Evolutionary conservation across 2,888 invertebrate species (phyloP), one percentile per base, ranked within the genome.

Genomic region (Cheilosia vernalis): DNA sequence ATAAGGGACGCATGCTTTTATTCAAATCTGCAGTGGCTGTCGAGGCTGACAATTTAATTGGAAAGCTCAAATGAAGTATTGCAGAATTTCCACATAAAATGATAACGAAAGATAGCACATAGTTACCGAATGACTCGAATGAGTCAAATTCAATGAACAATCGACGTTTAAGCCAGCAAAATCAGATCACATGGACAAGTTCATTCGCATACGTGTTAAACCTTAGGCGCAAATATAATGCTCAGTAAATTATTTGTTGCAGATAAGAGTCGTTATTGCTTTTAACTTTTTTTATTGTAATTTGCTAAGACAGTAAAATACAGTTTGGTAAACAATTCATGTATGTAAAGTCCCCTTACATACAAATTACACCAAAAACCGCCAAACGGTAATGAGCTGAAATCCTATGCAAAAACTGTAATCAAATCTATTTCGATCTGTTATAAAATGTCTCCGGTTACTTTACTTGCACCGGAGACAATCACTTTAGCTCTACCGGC

Each of bases 381-480:
- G 6, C 24, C 6, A 1, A 13, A 47, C 24, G 13, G 24, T 24
- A 51, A 51, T 21, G 55, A 78, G 47, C 44, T 63, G 73, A 67
- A 83, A 83, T 63, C 37, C 37, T 37, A 79, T 70, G 69, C 27
- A 40, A 9, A 47, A 74, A 15, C 15, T 70, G 58, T 63, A 27
- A 60, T 51, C 53, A 51, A 55, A 66, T 33, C 10, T 27, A 15
- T 30, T 69, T 24, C 30, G 61, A 61, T 55, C 53, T 49, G 67
- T 84, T 80, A 79, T 69, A 53, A 58, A 24, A 64, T 79, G 69
- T 63, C 79, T 79, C 83, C 58, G 64, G 63, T 84, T 79, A 74
- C 79, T 61, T 79, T 79, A 74, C 74, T 61, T 51, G 33, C 27
- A 33, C 40, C 30, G 30, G 69, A 56, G 44, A 73, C 55, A 66